These are phyloP conservation scores for Boloria selene DNA, from an alignment of 2,888 invertebrate species.

Conservation along the genomic window DNA sequence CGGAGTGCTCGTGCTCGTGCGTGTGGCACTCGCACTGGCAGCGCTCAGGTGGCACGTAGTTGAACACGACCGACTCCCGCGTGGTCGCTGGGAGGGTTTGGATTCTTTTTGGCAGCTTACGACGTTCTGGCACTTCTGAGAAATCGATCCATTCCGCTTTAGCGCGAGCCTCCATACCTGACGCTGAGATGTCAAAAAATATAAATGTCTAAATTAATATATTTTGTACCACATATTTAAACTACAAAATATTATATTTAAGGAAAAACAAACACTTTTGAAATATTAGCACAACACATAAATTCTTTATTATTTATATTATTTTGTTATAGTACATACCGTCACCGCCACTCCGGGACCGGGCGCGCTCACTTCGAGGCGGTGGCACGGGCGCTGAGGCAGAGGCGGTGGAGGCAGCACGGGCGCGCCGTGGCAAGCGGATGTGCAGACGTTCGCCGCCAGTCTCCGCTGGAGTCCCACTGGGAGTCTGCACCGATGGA, in stretches of 20 bases:
- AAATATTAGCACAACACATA: too few relatives aligned
- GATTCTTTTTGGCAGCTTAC: slow-evolving; percentile 91
- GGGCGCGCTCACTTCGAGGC: slow-evolving; percentile 50
- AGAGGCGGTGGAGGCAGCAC: slow-evolving; percentile 54
- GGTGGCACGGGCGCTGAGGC: slow-evolving; percentile 46
- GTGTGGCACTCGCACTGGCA: slow-evolving; percentile 94
- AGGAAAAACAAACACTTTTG: too few relatives aligned
- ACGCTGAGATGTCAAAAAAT: slow-evolving; percentile 26
- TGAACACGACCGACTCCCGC: slow-evolving; percentile 75
- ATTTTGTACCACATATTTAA: background rate
- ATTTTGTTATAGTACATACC: slow-evolving; percentile 47
- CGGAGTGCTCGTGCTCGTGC: slow-evolving; percentile 50
- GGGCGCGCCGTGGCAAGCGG: slow-evolving; percentile 64
- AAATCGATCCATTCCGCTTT: slow-evolving; percentile 91
- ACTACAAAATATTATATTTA: background rate
- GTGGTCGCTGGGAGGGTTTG: slow-evolving; percentile 87
- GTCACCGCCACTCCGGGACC: slow-evolving; percentile 61
- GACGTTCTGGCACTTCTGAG: slow-evolving; percentile 91
- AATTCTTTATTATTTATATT: background rate
- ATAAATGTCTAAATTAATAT: background rate
- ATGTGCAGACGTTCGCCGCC: slow-evolving; percentile 70
- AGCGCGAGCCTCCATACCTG: slow-evolving; percentile 53
- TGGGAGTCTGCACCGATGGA: slow-evolving; percentile 51
- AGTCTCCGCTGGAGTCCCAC: slow-evolving; percentile 47
- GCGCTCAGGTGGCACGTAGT: slow-evolving; percentile 93